Evolutionary conservation across 2,113 vertebrate species (phyloP).

Genomic region (Casuarius casuarius): DNA sequence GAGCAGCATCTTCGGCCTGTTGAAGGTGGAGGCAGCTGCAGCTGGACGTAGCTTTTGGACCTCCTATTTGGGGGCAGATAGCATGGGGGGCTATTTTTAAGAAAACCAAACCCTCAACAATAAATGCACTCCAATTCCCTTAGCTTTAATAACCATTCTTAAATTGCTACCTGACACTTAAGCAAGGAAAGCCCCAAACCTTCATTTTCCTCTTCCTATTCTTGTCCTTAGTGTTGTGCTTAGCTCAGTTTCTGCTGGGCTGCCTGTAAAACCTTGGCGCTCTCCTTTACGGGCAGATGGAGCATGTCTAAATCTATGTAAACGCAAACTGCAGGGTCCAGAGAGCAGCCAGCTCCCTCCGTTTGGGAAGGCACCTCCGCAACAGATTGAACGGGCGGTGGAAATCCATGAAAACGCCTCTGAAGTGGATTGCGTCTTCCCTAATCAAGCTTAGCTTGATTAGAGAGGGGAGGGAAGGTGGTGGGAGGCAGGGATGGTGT

Average conservation of each 20-base stretch:
- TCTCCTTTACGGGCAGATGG: not conserved
- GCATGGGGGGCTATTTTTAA: not conserved
- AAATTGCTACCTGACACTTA: not conserved
- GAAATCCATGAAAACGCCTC: not conserved
- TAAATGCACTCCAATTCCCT: not conserved
- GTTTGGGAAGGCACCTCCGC: not conserved
- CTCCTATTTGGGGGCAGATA: not conserved
- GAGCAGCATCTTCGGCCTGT: not conserved
- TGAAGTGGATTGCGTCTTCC: not conserved
- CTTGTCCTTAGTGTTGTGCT: not conserved
- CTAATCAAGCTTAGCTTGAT: too few relatives aligned
- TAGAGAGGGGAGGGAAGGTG: not conserved
- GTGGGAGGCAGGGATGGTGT: not conserved
- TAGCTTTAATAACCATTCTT: not conserved
- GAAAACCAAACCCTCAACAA: not conserved
- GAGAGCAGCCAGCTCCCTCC: not conserved
- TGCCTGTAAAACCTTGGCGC: fast-evolving
- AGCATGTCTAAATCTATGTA: not conserved
- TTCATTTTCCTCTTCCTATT: not conserved
- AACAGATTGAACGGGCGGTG: not conserved
- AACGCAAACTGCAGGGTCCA: not conserved
- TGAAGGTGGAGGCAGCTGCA: not conserved
- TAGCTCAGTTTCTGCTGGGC: too few relatives aligned
- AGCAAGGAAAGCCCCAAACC: not conserved
- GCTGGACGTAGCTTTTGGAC: not conserved